phyloP scores from a whole-genome alignment of 2,113 vertebrate genomes.

The Notarius quadriscutis region DNA sequence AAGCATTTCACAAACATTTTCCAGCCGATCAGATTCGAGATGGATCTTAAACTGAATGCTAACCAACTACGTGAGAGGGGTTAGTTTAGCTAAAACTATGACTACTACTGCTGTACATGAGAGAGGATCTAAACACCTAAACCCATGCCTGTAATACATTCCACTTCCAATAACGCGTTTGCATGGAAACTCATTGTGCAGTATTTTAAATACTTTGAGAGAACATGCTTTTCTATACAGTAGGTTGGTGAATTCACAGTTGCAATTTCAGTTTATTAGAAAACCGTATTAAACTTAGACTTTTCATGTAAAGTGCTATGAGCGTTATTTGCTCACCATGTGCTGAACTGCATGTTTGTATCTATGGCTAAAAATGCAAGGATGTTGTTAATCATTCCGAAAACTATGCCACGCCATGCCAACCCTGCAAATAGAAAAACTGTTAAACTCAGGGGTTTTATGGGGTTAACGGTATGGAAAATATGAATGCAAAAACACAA shows the following conservation, averaged over 20 bases:
- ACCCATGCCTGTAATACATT: not conserved
- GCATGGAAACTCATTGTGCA: not conserved
- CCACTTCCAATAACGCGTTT: not conserved
- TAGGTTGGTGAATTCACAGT: not conserved
- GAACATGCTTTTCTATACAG: not conserved
- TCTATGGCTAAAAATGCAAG: not conserved
- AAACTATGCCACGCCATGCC: constrained; percentile 20
- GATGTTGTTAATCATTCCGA: not conserved
- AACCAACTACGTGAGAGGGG: not conserved
- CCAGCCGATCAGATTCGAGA: not conserved
- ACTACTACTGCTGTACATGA: not conserved
- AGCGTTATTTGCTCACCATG: not conserved
- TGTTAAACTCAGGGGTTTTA: constrained; percentile 33
- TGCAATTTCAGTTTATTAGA: not conserved
- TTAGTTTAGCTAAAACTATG: not conserved
- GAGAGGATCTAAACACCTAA: not conserved
- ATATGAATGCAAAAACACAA: not conserved
- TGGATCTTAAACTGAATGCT: not conserved
- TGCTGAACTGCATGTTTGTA: not conserved
- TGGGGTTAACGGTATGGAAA: not conserved
- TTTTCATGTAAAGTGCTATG: constrained; percentile 13
- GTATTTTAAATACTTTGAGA: not conserved
- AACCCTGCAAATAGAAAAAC: constrained; percentile 9
- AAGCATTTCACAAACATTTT: not conserved
- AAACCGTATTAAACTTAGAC: not conserved